These are phyloP conservation scores for Drosophila azteca DNA, from an alignment of 1,140 invertebrate genomes.

Conservation along the genomic window DNA sequence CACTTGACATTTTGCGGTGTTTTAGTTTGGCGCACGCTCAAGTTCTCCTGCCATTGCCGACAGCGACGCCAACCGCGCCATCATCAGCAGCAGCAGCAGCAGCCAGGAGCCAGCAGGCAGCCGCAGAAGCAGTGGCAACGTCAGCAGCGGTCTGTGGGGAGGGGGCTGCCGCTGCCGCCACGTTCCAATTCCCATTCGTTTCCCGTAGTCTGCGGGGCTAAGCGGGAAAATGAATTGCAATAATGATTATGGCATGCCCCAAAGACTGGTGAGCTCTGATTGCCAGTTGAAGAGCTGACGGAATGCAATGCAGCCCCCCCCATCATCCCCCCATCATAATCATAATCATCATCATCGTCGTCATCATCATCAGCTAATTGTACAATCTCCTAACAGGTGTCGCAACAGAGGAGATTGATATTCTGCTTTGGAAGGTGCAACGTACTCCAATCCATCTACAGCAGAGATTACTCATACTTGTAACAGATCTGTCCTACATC, in stretches of 20 bases:
- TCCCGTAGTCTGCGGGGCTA: conserved; percentile 12
- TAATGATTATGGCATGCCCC: conserved; percentile 48
- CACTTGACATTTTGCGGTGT: conserved; percentile 79
- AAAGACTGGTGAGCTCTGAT: conserved; percentile 43
- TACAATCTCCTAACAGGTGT: conserved; percentile 27
- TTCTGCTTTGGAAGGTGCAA: no score
- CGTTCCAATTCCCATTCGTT: conserved; percentile 14
- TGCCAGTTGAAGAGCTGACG: conserved; percentile 41
- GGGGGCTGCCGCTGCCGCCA: background rate
- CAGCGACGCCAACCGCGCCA: conserved; percentile 15
- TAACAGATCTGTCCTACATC: no score
- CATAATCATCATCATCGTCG: background rate
- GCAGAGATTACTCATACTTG: no score
- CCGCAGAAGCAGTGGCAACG: background rate
- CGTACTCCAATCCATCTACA: no score
- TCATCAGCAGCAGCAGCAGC: background rate
- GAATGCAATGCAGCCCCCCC: conserved; percentile 20
- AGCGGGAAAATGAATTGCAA: conserved; percentile 46
- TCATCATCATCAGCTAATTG: conserved; percentile 6
- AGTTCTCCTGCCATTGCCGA: conserved; percentile 59
- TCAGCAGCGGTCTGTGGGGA: no score
- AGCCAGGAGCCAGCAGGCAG: no score
- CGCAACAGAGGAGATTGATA: background rate
- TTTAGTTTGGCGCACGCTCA: conserved; percentile 78
- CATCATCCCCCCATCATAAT: conserved; percentile 6